Evolutionary conservation across 2,888 invertebrate genomes (phyloP).

Genomic region (Nephrotoma appendiculata): DNA sequence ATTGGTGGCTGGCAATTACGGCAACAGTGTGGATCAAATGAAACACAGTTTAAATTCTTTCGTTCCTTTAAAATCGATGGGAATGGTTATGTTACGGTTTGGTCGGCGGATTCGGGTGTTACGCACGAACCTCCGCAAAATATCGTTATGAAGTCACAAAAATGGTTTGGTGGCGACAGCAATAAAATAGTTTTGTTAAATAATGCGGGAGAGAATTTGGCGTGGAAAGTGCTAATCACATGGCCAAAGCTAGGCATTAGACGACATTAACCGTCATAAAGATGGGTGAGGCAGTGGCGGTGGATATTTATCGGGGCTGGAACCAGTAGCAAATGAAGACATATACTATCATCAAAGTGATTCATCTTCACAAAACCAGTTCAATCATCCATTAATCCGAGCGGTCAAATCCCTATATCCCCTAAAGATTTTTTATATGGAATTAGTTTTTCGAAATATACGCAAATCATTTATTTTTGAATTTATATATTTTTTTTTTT

Average conservation of each 20-base stretch:
- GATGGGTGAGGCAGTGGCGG: conserved; percentile 25
- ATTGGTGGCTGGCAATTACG: conserved; percentile 61
- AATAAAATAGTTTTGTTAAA: conserved; percentile 73
- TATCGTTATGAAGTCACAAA: conserved; percentile 88
- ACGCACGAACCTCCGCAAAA: conserved; percentile 78
- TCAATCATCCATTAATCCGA: too few species aligned
- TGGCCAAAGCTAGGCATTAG: too few species aligned
- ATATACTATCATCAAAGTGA: conserved; percentile 25
- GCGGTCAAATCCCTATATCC: too few species aligned
- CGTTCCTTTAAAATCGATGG: conserved; percentile 70
- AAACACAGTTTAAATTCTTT: conserved; percentile 86
- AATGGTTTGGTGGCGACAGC: conserved; percentile 73
- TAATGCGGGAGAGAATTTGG: conserved; percentile 57
- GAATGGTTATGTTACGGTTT: conserved; percentile 63
- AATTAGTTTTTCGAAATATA: too few species aligned
- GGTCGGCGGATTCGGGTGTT: conserved; percentile 75
- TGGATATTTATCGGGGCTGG: conserved; percentile 10
- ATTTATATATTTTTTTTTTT: too few species aligned
- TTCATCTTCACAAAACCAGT: too few species aligned
- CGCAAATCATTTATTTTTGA: too few species aligned
- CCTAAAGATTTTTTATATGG: too few species aligned
- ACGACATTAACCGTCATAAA: conserved; percentile 45
- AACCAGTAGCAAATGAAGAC: conserved; percentile 18
- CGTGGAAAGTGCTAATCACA: conserved; percentile 49
- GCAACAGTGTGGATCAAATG: conserved; percentile 63